These are phyloP conservation scores for Eurytoma adleriae DNA, from an alignment of 2,888 invertebrate species.

Conservation along the genomic window DNA sequence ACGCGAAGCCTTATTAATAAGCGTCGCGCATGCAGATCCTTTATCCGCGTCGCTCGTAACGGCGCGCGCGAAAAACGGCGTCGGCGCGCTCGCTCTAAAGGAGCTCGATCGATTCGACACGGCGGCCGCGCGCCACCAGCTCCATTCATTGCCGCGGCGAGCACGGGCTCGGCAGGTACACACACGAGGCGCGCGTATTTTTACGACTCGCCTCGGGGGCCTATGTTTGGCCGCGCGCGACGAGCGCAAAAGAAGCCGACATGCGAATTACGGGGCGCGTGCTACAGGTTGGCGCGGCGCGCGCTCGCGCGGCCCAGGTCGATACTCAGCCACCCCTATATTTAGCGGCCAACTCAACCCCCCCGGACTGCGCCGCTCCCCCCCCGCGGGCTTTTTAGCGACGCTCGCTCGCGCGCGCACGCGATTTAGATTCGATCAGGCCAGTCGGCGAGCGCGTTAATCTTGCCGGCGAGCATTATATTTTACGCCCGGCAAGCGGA, in stretches of 20 bases:
- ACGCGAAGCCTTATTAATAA: not conserved
- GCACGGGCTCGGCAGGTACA: not conserved
- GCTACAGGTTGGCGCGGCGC: slow-evolving; percentile 39
- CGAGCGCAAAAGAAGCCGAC: slow-evolving; percentile 17
- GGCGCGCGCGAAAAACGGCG: not conserved
- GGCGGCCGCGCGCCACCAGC: slow-evolving; percentile 1
- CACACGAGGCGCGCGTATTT: not conserved
- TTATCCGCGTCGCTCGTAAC: not conserved
- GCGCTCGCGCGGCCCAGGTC: not conserved
- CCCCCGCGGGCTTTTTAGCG: slow-evolving; percentile 25
- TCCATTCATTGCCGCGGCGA: slow-evolving; percentile 25
- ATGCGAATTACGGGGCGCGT: slow-evolving; percentile 26
- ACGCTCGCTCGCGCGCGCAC: not conserved
- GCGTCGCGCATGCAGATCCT: not conserved
- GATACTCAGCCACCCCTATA: not conserved
- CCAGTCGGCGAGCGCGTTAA: slow-evolving; percentile 27
- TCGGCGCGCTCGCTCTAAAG: slow-evolving; percentile 11
- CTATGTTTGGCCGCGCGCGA: slow-evolving; percentile 1
- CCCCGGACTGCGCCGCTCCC: not conserved
- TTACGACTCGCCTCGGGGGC: too few species aligned
- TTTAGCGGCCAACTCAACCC: slow-evolving; percentile 4
- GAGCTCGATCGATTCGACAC: slow-evolving; percentile 34
- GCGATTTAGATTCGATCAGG: slow-evolving; percentile 40
- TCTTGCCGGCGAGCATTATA: slow-evolving; percentile 6
- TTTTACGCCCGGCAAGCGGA: not conserved